Evolutionary conservation across 2,113 vertebrate species (phyloP).

Genomic region (Atherinomorus stipes): DNA sequence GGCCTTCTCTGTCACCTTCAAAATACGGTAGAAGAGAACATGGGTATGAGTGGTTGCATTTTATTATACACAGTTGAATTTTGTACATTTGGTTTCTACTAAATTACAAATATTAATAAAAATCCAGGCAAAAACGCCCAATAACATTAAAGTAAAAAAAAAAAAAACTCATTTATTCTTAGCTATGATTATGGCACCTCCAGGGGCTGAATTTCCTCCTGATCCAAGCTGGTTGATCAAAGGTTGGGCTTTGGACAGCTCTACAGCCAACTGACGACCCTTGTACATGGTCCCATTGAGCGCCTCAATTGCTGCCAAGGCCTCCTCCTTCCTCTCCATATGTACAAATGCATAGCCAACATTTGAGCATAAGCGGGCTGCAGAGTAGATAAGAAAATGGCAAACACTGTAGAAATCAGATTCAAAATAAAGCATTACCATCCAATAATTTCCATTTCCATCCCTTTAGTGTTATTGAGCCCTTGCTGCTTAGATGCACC

Average conservation of each 20-base stretch:
- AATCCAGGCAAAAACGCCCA: too few relatives aligned
- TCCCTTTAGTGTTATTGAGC: background rate
- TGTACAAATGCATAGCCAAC: slow-evolving; percentile 97
- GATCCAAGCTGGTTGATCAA: slow-evolving; percentile 84
- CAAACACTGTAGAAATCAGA: background rate
- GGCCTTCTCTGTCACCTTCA: slow-evolving; percentile 75
- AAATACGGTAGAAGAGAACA: background rate
- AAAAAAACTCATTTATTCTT: background rate
- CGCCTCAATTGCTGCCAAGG: slow-evolving; percentile 90
- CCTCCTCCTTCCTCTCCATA: slow-evolving; percentile 97
- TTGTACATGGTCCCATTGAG: slow-evolving; percentile 95
- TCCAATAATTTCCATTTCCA: background rate
- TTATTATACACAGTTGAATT: background rate
- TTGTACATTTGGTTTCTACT: background rate
- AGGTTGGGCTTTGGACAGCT: slow-evolving; percentile 94
- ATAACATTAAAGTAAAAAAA: background rate
- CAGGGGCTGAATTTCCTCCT: slow-evolving; percentile 38
- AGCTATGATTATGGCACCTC: slow-evolving; percentile 54
- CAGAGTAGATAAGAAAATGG: slow-evolving; percentile 12
- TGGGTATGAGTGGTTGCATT: background rate
- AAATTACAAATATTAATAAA: too few relatives aligned
- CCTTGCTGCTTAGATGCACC: background rate
- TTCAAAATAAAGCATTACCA: background rate
- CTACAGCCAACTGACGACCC: slow-evolving; percentile 93
- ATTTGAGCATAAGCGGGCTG: slow-evolving; percentile 82